A percentile compares a stretch with the other conserved stretches of the same genome.
Evolutionary conservation across 2,888 invertebrate genomes (phyloP).

Genomic region (Drosophila diplacantha): DNA sequence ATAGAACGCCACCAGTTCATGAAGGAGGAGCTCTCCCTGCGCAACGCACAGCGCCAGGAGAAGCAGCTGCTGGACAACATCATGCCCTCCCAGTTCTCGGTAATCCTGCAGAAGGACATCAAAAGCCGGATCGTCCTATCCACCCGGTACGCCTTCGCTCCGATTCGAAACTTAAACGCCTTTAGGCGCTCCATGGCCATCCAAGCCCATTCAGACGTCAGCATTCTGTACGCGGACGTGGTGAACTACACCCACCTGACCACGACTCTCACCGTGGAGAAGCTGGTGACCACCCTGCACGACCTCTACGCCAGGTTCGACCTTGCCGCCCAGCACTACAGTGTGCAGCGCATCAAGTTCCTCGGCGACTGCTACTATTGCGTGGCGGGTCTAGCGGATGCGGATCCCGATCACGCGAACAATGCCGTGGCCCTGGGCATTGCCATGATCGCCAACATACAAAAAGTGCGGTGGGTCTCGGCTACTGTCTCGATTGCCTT

Average conservation of each 20-base stretch:
- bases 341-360: slow-evolving; percentile 92
- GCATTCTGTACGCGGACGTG: slow-evolving; percentile 94
- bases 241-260: slow-evolving; percentile 91
- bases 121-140: slow-evolving; percentile 78
- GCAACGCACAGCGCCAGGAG: slow-evolving; percentile 41
- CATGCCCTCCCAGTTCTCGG: slow-evolving; percentile 89
- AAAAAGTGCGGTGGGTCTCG: slow-evolving; percentile 80
- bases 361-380: slow-evolving; percentile 97
- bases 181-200: slow-evolving; percentile 80
- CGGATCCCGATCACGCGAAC: slow-evolving; percentile 88
- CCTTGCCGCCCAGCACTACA: slow-evolving; percentile 88
- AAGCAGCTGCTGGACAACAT: slow-evolving; percentile 85
- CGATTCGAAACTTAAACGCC: accelerated
- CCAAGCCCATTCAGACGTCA: slow-evolving; percentile 89
- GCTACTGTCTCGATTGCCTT: too few relatives aligned
- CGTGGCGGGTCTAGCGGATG: slow-evolving; percentile 89
- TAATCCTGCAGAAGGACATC: slow-evolving; percentile 80
- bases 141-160: accelerated
- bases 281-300: slow-evolving; percentile 90
- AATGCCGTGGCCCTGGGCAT: slow-evolving; percentile 92
- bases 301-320: slow-evolving; percentile 95
- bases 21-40: slow-evolving; percentile 37
- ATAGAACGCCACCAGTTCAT: slow-evolving; percentile 54
- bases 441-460: slow-evolving; percentile 91
- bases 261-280: slow-evolving; percentile 86